Conservation (phyloP, 2,888 invertebrate genomes). For the Caenorhabditis uteleia region DNA sequence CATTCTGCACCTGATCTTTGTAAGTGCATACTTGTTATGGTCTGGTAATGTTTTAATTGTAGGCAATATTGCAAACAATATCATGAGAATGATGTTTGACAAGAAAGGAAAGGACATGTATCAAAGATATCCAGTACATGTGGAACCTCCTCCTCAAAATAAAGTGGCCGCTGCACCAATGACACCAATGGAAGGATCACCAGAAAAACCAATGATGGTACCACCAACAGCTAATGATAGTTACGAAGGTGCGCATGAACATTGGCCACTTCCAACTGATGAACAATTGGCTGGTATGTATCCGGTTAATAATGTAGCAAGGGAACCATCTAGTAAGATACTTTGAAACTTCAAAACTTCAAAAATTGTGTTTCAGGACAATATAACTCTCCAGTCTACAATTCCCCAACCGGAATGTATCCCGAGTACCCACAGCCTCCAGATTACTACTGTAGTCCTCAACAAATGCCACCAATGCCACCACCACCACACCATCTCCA, state of each 20-base stretch:
- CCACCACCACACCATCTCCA: too few species aligned
- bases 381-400: slow-evolving; percentile 30
- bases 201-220: slow-evolving; percentile 11
- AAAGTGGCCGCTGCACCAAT: not conserved
- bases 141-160: not conserved
- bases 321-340: slow-evolving; percentile 30
- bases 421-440: slow-evolving; percentile 11
- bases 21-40: not conserved
- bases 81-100: slow-evolving; percentile 28
- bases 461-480: too few species aligned
- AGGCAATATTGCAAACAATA: slow-evolving; percentile 27
- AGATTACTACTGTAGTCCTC: too few species aligned
- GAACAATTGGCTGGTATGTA: slow-evolving; percentile 21
- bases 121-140: not conserved
- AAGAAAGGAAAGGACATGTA: slow-evolving; percentile 19
- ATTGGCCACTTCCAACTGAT: slow-evolving; percentile 28
- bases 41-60: not conserved
- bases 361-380: slow-evolving; percentile 14
- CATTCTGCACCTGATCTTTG: slow-evolving; percentile 17
- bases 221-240: not conserved
- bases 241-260: slow-evolving; percentile 30
- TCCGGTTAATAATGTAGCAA: slow-evolving; percentile 6
- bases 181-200: not conserved
- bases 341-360: not conserved
- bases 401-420: slow-evolving; percentile 18